A percentile compares a stretch with the other conserved stretches of the same genome.
phyloP scores from a whole-genome alignment of 2,113 vertebrate genomes.

The Chlorodrepanis virens region DNA sequence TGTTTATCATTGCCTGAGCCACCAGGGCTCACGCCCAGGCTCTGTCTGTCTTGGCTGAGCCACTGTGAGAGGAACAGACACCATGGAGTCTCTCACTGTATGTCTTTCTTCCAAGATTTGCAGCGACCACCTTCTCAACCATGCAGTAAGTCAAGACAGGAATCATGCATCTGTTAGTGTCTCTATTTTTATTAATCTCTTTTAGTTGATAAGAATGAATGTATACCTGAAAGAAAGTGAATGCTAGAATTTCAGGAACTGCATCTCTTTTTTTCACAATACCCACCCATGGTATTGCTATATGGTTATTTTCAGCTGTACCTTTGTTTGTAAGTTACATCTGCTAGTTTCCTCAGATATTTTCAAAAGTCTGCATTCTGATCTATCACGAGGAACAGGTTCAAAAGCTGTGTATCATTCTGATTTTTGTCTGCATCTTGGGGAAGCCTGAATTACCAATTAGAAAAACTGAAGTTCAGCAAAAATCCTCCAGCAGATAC shows the following conservation, averaged over 20 bases:
- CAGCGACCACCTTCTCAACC: background rate
- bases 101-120: background rate
- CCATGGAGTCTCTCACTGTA: background rate
- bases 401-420: background rate
- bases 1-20: background rate
- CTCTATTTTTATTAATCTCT: background rate
- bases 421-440: background rate
- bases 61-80: background rate
- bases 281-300: background rate
- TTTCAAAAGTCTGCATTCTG: background rate
- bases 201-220: background rate
- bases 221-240: background rate
- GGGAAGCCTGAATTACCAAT: background rate
- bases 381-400: background rate
- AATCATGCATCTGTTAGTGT: background rate
- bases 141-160: background rate
- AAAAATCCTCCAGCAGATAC: background rate
- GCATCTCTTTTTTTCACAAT: background rate
- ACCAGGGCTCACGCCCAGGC: background rate
- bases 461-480: background rate
- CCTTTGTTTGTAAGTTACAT: background rate
- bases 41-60: background rate
- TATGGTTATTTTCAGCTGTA: background rate
- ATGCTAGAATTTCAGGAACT: background rate
- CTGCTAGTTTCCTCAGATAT: background rate